Evolutionary conservation across 2,888 invertebrate genomes (phyloP), one percentile per base, ranked within the genome.

Genomic region (Tiphia femorata): DNA sequence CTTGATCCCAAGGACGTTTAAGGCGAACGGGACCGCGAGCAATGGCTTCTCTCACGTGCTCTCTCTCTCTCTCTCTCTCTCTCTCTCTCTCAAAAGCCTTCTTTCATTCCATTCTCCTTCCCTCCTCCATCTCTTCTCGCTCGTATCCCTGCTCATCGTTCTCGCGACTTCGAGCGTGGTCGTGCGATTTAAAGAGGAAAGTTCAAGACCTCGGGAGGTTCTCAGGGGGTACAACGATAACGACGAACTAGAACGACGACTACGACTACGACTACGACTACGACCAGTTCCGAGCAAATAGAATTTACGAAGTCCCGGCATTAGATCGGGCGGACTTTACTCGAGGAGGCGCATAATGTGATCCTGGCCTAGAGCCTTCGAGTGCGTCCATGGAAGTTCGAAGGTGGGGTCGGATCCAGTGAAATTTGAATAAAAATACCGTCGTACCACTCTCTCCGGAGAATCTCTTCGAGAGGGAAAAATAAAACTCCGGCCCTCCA

Each of bases 341-440:
- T 44, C 47, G 50, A 48, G 52, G 42, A 58, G 57, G 29, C 59
- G 73, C 61, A 65, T 73, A 73, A 73, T 71, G 60, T 52, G 58
- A 63, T 58, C 56, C 49, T 42, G n/a, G n/a, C n/a, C n/a, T n/a
- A n/a, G n/a, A n/a, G n/a, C 47, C 43, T 20, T 43, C 59, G 49
- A 56, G 54, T 42, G 61, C 53, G 42, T 40, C 37, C 51, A 55
- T 53, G 51, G 58, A 70, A 67, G 53, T 70, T 62, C 40, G 62
- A 60, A 65, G 59, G 64, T n/a, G n/a, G n/a, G n/a, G n/a, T n/a
- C 60, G 73, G 67, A 72, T 71, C 61, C 68, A 70, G 55, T 48
- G 60, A 65, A 64, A 75, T 76, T 76, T 75, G 67, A 75, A 75
- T 75, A 76, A 75, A 78, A 77, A 77, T 76, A 68, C 75, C 72